These are phyloP conservation scores for Drosophila pseudotakahashii DNA, from an alignment of 2,888 invertebrate genomes.

Conservation along the genomic window DNA sequence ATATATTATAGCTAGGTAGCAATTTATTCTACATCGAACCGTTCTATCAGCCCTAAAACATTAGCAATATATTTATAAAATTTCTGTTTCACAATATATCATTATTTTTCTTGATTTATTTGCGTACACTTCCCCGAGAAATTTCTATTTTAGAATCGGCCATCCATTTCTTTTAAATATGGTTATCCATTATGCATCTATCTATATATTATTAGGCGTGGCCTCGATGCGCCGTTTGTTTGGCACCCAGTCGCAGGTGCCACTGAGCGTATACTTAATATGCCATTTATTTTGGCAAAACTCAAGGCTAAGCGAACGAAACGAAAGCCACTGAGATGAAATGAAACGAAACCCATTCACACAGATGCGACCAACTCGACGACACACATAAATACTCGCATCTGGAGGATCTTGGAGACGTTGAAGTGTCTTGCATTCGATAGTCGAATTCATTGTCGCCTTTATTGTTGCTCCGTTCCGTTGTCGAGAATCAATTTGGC, in stretches of 20 bases:
- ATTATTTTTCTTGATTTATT: slow-evolving; percentile 4
- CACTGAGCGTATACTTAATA: slow-evolving; percentile 74
- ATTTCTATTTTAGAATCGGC: slow-evolving; percentile 1
- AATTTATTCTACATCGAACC: too few relatives aligned
- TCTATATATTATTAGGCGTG: slow-evolving; percentile 20
- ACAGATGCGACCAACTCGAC: slow-evolving; percentile 55
- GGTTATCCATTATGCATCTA: slow-evolving; percentile 39
- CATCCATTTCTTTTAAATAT: slow-evolving; percentile 38
- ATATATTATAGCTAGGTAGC: too few relatives aligned
- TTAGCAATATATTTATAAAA: not conserved
- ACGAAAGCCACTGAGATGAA: slow-evolving; percentile 40
- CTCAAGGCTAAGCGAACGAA: slow-evolving; percentile 66
- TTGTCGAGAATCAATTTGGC: slow-evolving; percentile 76
- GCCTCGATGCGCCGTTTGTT: slow-evolving; percentile 20
- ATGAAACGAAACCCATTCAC: slow-evolving; percentile 46
- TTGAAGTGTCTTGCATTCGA: slow-evolving; percentile 65
- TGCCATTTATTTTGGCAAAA: slow-evolving; percentile 70
- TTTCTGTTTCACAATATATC: not conserved
- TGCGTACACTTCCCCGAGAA: not conserved
- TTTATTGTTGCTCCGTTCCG: slow-evolving; percentile 35
- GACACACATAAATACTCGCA: slow-evolving; percentile 26
- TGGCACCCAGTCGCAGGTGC: slow-evolving; percentile 63
- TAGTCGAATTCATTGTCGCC: slow-evolving; percentile 55
- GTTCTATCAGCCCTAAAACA: too few relatives aligned
- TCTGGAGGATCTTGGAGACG: slow-evolving; percentile 42